Percentiles rank a stretch among this genome's conserved stretches.
These are phyloP conservation scores for Carapus acus DNA, from an alignment of 2,797 vertebrate species.

Conservation along the genomic window DNA sequence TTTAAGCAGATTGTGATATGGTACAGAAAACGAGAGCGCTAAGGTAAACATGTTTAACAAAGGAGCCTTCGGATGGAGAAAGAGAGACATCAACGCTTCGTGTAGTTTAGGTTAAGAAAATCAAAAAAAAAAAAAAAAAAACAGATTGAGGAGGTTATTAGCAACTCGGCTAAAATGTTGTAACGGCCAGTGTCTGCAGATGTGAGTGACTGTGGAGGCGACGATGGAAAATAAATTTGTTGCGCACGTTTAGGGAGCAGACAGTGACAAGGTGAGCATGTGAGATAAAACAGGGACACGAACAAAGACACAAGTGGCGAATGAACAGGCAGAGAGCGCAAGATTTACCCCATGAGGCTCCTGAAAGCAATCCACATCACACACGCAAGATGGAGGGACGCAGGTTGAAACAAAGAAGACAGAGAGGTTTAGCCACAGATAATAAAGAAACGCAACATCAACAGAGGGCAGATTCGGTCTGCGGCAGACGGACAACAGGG, in stretches of 20 bases:
- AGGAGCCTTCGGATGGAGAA: not conserved
- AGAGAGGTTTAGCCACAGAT: slow-evolving; percentile 51
- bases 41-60: slow-evolving; percentile 23
- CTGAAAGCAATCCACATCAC: slow-evolving; percentile 85
- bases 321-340: slow-evolving; percentile 40
- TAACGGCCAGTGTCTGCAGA: slow-evolving; percentile 54
- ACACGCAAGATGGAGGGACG: slow-evolving; percentile 39
- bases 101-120: no score
- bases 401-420: slow-evolving; percentile 39
- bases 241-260: slow-evolving; percentile 48
- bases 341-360: slow-evolving; percentile 96
- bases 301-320: slow-evolving; percentile 25
- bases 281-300: slow-evolving; percentile 36
- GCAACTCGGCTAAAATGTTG: no score
- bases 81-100: no score
- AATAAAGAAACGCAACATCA: slow-evolving; percentile 41
- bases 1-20: slow-evolving; percentile 34
- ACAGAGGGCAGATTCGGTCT: slow-evolving; percentile 11
- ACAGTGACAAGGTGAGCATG: slow-evolving; percentile 19
- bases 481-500: slow-evolving; percentile 15
- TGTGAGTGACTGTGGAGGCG: slow-evolving; percentile 22
- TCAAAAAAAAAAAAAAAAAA: not conserved
- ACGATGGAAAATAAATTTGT: slow-evolving; percentile 51
- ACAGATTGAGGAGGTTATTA: slow-evolving; percentile 20
- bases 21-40: slow-evolving; percentile 15